Evolutionary conservation across 2,888 invertebrate species (phyloP), one percentile per base, ranked within the genome.

Genomic region (Mactromeris polynyma): DNA sequence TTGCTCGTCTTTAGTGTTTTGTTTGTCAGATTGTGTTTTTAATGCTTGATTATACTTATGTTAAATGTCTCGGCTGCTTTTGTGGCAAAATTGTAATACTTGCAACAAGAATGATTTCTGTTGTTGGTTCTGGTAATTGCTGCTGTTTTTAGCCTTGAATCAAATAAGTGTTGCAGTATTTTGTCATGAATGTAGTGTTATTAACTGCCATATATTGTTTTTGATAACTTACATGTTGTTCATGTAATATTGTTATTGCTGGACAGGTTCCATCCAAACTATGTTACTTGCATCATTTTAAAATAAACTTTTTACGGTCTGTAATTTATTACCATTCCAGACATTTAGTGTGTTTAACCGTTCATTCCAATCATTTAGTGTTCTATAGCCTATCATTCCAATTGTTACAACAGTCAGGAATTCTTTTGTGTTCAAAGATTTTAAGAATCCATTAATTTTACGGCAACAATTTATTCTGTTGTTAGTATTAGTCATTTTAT

Each of bases 151-250:
- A 64, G 46, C 58, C 58, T 6, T 26, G 26, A 26, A 64, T 26
- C 58, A 64, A 26, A 64, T 7, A n/a, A 64, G 58, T n/a, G 3
- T 58, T 19, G 1, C 46, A 64, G 26, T 33, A 33, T 36, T 73
- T 73, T 73, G 73, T 73, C 36, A 73, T 31, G 7, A 78, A 40
- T 73, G 33, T 33, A 40, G 26, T 26, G 42, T 78, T 21, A 26
- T 78, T 46, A 33, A 84, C 84, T 78, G 78, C 84, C 78, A 84
- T 77, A 51, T 33, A 14, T 73, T 84, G 84, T 84, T 78, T 77
- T 33, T 46, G 54, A 54, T 84, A 84, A 84, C 84, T 84, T 84
- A 84, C 84, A 78, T 78, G 21, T 73, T 73, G 33, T 73, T 73
- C 14, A 64, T 69, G 33, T 73, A 73, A 21, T 64, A 4, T 26